Evolutionary conservation across 2,113 vertebrate species (phyloP), one percentile per base, ranked within the genome.

Genomic region (Recurvirostra avosetta): DNA sequence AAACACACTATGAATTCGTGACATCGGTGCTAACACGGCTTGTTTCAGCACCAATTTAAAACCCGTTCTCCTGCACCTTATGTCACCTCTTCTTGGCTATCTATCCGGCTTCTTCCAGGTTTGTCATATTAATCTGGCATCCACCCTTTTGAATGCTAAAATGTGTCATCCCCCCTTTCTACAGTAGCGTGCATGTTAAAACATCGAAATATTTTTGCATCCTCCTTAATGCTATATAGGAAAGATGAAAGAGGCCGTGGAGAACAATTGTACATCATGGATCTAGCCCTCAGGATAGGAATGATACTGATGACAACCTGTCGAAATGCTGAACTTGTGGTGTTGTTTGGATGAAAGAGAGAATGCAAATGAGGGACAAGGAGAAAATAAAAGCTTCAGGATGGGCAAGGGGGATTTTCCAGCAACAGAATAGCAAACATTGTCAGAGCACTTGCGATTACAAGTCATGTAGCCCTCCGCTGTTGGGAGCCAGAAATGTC

Each of bases 281-380:
- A 72, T 88, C 80, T 16, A 91, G 83, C 94, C 88, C 94, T 92
- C 84, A 94, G 95, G 94, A 96, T 68, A 95, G 89, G 80, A 92
- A 76, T 25, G 88, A 76, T 78, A 19, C 86, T 56, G 67, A 89
- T 94, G 90, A 94, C 94, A 96, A 76, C 94, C 88, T 88, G 93
- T 96, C 49, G 29, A 94, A 94, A 72, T 32, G 62, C 71, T 77
- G 40, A 93, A 86, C 77, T 92, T 62, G 15, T 88, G 78, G 0
- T 96, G 86, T 14, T 90, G 82, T 81, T 77, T 68, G 65, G 84
- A 94, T 97, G 74, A 96, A 95, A 96, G 80, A 76, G 74, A 77
- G 74, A 95, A 96, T 97, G 95, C 68, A 95, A 96, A 97, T 95
- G 62, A 96, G 40, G 78, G 47, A 72, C 70, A 92, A 73, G 74